These are phyloP conservation scores for Crenichthys baileyi DNA, from an alignment of 2,797 vertebrate genomes.

Conservation along the genomic window DNA sequence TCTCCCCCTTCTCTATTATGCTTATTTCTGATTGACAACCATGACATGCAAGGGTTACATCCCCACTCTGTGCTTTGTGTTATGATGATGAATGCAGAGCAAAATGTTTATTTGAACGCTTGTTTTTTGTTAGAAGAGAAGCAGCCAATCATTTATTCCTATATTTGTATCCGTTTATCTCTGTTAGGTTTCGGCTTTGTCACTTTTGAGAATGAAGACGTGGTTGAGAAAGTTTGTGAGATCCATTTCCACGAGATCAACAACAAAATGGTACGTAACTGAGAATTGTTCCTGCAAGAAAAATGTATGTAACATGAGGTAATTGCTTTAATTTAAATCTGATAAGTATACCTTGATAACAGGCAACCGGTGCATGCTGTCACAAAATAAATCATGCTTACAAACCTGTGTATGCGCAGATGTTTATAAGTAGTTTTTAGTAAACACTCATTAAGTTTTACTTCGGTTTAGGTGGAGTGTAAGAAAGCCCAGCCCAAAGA, in stretches of 20 bases:
- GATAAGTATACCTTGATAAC: not conserved
- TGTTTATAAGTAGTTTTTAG: not conserved
- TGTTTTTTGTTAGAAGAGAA: constrained; percentile 10
- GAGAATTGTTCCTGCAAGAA: not conserved
- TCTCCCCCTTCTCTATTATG: constrained; percentile 5
- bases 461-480: constrained; percentile 90
- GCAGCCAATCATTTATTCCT: not conserved
- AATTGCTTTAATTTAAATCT: not conserved
- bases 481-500: constrained; percentile 99
- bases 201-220: constrained; percentile 97
- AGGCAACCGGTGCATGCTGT: not conserved
- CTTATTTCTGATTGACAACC: constrained; percentile 40
- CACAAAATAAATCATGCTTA: not conserved
- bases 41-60: not conserved
- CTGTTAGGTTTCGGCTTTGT: constrained; percentile 94
- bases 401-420: not conserved
- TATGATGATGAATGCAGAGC: constrained; percentile 15
- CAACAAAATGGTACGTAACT: constrained; percentile 92
- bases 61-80: constrained; percentile 12
- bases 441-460: not conserved
- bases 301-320: not conserved
- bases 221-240: constrained; percentile 99
- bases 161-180: constrained; percentile 23
- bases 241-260: constrained; percentile 99
- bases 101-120: constrained; percentile 6